phyloP scores from a whole-genome alignment of 2,888 invertebrate genomes.

The Parelbella ahira region DNA sequence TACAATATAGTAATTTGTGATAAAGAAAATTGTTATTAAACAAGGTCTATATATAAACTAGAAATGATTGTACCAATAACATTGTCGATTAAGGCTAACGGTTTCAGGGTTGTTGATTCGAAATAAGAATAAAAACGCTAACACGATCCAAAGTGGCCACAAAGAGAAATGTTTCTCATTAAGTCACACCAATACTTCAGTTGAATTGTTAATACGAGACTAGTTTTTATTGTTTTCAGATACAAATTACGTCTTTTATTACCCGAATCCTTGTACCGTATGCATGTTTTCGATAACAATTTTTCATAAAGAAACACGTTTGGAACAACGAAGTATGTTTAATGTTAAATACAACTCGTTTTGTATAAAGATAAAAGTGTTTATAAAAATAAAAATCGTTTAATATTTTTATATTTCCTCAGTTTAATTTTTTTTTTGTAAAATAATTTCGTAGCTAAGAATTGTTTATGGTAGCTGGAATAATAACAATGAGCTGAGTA shows the following conservation, averaged over 20 bases:
- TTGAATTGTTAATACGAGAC: neutral
- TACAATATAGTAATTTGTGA: too few relatives aligned
- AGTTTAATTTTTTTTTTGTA: neutral
- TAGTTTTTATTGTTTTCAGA: neutral
- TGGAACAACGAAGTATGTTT: too few relatives aligned
- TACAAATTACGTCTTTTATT: neutral
- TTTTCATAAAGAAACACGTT: neutral
- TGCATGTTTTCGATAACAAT: neutral
- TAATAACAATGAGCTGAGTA: neutral
- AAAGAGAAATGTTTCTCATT: conserved; percentile 9
- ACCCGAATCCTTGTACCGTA: neutral
- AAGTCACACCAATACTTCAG: neutral
- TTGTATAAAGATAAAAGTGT: too few relatives aligned
- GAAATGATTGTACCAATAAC: too few relatives aligned
- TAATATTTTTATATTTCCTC: too few relatives aligned
- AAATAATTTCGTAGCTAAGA: too few relatives aligned
- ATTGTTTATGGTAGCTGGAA: neutral
- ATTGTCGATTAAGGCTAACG: conserved; percentile 9
- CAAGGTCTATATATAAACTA: too few relatives aligned
- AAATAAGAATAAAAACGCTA: conserved; percentile 5
- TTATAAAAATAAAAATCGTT: too few relatives aligned
- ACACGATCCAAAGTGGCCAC: too few relatives aligned
- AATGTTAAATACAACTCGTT: too few relatives aligned
- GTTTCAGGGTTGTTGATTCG: conserved; percentile 12
- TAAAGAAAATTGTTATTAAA: too few relatives aligned